Evolutionary conservation across 2,888 invertebrate species (phyloP), one percentile per base, ranked within the genome.

Genomic region (Cybosia mesomella): DNA sequence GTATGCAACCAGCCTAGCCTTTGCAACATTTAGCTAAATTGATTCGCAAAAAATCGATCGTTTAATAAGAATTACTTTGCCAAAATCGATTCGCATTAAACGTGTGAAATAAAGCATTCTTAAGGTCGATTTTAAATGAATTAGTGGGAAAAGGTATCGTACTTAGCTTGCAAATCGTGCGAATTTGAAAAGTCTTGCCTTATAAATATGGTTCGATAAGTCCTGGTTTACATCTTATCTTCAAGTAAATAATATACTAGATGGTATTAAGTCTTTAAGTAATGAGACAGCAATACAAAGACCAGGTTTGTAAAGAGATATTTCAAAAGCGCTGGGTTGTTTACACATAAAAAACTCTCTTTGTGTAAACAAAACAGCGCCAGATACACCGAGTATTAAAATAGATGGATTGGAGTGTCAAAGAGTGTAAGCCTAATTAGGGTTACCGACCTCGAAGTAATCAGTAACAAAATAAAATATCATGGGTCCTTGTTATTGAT

Each of bases 391-490:
- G 68, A n/a, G 66, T 66, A 69, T 76, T 73, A 75, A 73, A 72
- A 68, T 60, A 74, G 73, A 73, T 64, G 68, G 70, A 71, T 77
- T 76, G 73, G 66, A 69, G 64, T 68, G 66, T 66, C 61, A 68
- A 74, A 76, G 72, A 75, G 70, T 63, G 49, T 68, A 62, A 67
- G 28, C 68, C 69, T 79, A 81, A 79, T 81, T 77, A 79, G 72
- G 66, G 64, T 61, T 28, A 49, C 36, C 9, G 58, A 57, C 63
- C 68, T 69, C 65, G 55, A 75, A 77, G 73, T 81, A 81, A 81
- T 77, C 77, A 77, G 63, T 76, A 80, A 80, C 74, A 75, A 76
- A 81, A 77, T 74, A 76, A 80, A 81, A 78, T 74, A 80, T 77
- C 75, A 73, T 66, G 70, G 66, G 65, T 66, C 60, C 62, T 72